Evolutionary conservation across 2,797 vertebrate genomes (phyloP).

Genomic region (Arnoldichthys spilopterus): DNA sequence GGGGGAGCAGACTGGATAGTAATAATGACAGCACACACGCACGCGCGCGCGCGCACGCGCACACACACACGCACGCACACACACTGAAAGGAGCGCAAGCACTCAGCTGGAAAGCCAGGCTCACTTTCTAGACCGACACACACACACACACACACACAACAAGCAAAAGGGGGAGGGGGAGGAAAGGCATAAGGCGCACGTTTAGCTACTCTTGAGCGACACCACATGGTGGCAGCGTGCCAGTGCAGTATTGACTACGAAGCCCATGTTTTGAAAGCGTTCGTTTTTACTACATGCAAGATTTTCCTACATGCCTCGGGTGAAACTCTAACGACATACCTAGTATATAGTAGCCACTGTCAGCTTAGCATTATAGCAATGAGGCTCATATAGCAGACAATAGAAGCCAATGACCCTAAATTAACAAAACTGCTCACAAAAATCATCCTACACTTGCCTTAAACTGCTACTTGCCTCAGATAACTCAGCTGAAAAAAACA

Average conservation of each 20-base stretch:
- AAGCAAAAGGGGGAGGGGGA: conserved; percentile 52
- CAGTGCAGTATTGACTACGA: conserved; percentile 9
- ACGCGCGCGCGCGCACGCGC: conserved; percentile 45
- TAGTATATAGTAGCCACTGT: too few species aligned
- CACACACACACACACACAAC: conserved; percentile 60
- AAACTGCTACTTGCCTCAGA: too few species aligned
- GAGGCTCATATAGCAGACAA: too few species aligned
- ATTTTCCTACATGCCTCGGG: too few species aligned
- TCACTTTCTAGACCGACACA: conserved; percentile 81
- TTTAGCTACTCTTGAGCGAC: conserved; percentile 75
- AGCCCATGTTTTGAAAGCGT: background rate
- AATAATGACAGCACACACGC: conserved; percentile 86
- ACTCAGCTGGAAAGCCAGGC: conserved; percentile 86
- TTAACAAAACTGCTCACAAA: too few species aligned
- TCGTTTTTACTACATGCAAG: background rate
- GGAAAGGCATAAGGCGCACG: conserved; percentile 52
- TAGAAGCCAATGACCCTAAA: too few species aligned
- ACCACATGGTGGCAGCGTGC: conserved; percentile 62
- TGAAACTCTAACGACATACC: too few species aligned
- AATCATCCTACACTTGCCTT: too few species aligned
- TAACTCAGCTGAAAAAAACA: too few species aligned
- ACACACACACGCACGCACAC: conserved; percentile 30
- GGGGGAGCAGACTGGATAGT: conserved; percentile 88
- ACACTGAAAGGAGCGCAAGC: conserved; percentile 77
- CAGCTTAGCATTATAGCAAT: too few species aligned